Evolutionary conservation across 2,113 vertebrate genomes (phyloP), one percentile per base, ranked within the genome.

Genomic region (Numida meleagris): DNA sequence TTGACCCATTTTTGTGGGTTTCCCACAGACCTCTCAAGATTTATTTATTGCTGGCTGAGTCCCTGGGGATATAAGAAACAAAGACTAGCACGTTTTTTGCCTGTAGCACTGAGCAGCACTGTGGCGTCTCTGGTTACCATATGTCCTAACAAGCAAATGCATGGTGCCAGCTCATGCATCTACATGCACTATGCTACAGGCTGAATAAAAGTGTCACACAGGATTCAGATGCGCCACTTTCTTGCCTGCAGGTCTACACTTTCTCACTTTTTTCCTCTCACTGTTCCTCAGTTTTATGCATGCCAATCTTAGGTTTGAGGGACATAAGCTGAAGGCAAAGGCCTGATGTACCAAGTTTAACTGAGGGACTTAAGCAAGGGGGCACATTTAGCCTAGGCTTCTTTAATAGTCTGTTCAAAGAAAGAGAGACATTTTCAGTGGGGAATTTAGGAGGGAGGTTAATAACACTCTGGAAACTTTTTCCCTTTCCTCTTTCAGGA

Each of bases 121-220:
- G 80, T 78, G 77, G 59, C 63, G 89, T 94, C 59, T 93, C 72
- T 91, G 76, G 59, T 88, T 88, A 62, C 82, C 24, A 42, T 93
- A 91, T 90, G 76, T 96, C 79, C 72, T 46, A 62, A 82, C 67
- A 80, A 1, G 1, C 31, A 80, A 76, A 62, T 45, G 14, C 38
- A 10, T 71, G 29, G 50, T 95, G 88, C 92, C 92, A 90, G 88
- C 81, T 95, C 85, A 82, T 89, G 90, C 45, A 89, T 53, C 3
- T 5, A 53, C 59, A 58, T 80, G 68, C 0, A 0, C 67, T 62
- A 3, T 24, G 45, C 82, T 90, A 63, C 79, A 81, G 90, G 16
- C 63, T 83, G 68, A 77, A 91, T 73, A 77, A 31, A 80, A 82
- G 72, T 33, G 50, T 83, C 72, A 77, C 45, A 77, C 7, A 34